A percentile compares a stretch with the other conserved stretches of the same genome.
Evolutionary conservation across 1,140 invertebrate species (phyloP).

Genomic region (Pseudomyrmex cubaensis): DNA sequence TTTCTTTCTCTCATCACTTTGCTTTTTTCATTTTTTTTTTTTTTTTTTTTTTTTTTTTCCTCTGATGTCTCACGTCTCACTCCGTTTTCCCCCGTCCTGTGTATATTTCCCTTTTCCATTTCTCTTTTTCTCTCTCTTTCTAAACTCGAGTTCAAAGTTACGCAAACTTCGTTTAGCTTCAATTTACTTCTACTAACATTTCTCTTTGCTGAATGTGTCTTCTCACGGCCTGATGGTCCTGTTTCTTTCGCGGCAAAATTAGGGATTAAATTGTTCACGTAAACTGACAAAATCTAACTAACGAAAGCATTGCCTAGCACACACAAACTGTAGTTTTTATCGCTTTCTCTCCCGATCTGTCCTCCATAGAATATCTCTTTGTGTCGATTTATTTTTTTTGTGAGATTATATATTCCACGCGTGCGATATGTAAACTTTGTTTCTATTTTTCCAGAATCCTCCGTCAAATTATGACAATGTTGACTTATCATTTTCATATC

Average conservation of each 20-base stretch:
- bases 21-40: constrained; percentile 50
- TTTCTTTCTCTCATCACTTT: constrained; percentile 52
- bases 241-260: constrained; percentile 54
- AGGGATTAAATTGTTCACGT: constrained; percentile 49
- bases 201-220: constrained; percentile 77
- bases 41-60: constrained; percentile 21
- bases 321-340: constrained; percentile 38
- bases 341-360: not conserved
- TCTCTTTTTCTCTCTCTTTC: constrained; percentile 55
- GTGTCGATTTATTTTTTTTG: not conserved
- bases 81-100: constrained; percentile 15
- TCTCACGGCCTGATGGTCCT: constrained; percentile 60
- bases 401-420: not conserved
- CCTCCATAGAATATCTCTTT: not conserved
- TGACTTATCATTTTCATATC: constrained; percentile 79
- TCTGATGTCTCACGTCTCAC: constrained; percentile 34
- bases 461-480: constrained; percentile 77
- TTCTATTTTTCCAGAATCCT: constrained; percentile 64
- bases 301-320: constrained; percentile 40
- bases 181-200: constrained; percentile 81
- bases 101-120: constrained; percentile 2
- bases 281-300: constrained; percentile 56
- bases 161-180: constrained; percentile 79
- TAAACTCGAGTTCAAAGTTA: constrained; percentile 80
- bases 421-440: not conserved